Evolutionary conservation across 1,140 invertebrate genomes (phyloP).

Genomic region (Anthonomus grandis): DNA sequence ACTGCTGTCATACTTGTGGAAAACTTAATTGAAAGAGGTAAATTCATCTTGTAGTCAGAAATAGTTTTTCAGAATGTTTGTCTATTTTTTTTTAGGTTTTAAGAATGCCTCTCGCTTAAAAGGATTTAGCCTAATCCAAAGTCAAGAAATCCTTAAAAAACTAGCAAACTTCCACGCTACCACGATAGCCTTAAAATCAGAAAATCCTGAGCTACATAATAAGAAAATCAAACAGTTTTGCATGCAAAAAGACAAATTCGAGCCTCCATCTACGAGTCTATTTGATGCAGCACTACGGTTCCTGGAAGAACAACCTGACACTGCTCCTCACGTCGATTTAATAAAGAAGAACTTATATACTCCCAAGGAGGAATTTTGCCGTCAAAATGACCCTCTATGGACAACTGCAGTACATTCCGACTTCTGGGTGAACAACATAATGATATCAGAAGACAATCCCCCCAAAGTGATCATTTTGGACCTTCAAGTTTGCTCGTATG

Average conservation of each 20-base stretch:
- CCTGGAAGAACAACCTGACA: constrained; percentile 1
- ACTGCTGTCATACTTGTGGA: constrained; percentile 55
- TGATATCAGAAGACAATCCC: constrained; percentile 48
- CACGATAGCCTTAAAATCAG: constrained; percentile 50
- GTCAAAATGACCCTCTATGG: constrained; percentile 46
- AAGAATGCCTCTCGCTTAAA: constrained; percentile 46
- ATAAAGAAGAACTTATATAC: background rate
- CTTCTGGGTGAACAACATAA: constrained; percentile 60
- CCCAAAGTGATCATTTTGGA: constrained; percentile 56
- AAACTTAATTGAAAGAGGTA: constrained; percentile 50
- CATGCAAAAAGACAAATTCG: background rate
- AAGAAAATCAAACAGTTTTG: constrained; percentile 30
- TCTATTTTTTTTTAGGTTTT: constrained; percentile 35
- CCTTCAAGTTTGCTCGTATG: constrained; percentile 54
- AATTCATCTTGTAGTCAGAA: background rate
- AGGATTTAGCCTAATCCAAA: constrained; percentile 51
- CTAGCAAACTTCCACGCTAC: constrained; percentile 55
- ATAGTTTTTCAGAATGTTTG: background rate
- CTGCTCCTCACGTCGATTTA: background rate
- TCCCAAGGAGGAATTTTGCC: background rate
- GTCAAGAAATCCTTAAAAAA: constrained; percentile 44
- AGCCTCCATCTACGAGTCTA: background rate
- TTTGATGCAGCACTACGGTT: background rate
- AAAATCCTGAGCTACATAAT: constrained; percentile 50
- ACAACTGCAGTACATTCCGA: constrained; percentile 54